phyloP scores from a whole-genome alignment of 2,888 invertebrate species.

The Hirtodrosophila histrioides region DNA sequence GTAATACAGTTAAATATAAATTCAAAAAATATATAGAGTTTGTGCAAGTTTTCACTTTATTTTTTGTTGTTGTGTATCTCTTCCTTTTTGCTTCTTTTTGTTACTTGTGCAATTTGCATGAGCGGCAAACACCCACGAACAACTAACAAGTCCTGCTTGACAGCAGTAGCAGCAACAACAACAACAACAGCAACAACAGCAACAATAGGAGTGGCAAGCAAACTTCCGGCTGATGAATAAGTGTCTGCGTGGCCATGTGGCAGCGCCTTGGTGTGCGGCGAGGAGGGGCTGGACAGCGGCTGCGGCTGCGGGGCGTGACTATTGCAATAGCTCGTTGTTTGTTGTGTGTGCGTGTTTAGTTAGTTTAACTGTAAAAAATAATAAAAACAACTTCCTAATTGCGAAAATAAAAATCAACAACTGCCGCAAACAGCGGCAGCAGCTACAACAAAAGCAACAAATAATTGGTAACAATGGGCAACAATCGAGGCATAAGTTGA shows the following conservation, averaged over 20 bases:
- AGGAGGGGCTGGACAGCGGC: background rate
- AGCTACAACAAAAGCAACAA: slow-evolving; percentile 20
- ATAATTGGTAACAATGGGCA: slow-evolving; percentile 39
- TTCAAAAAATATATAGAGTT: slow-evolving; percentile 58
- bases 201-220: slow-evolving; percentile 59
- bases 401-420: slow-evolving; percentile 76
- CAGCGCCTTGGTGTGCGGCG: slow-evolving; percentile 22
- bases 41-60: slow-evolving; percentile 53
- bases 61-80: slow-evolving; percentile 21
- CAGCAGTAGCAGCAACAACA: slow-evolving; percentile 35
- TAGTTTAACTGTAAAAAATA: slow-evolving; percentile 64
- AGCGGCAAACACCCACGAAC: slow-evolving; percentile 79
- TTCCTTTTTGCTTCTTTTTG: slow-evolving; percentile 25
- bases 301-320: slow-evolving; percentile 45
- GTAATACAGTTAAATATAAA: slow-evolving; percentile 75
- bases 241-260: slow-evolving; percentile 64
- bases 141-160: slow-evolving; percentile 72
- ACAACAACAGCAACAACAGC: slow-evolving; percentile 30
- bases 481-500: slow-evolving; percentile 2
- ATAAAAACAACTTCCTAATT: slow-evolving; percentile 78
- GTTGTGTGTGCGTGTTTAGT: slow-evolving; percentile 57
- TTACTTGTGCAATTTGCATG: slow-evolving; percentile 76
- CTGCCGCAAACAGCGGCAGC: slow-evolving; percentile 40
- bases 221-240: slow-evolving; percentile 80
- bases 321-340: slow-evolving; percentile 40